Conservation (phyloP, 2,888 invertebrate species). For the Ctena decussata region DNA sequence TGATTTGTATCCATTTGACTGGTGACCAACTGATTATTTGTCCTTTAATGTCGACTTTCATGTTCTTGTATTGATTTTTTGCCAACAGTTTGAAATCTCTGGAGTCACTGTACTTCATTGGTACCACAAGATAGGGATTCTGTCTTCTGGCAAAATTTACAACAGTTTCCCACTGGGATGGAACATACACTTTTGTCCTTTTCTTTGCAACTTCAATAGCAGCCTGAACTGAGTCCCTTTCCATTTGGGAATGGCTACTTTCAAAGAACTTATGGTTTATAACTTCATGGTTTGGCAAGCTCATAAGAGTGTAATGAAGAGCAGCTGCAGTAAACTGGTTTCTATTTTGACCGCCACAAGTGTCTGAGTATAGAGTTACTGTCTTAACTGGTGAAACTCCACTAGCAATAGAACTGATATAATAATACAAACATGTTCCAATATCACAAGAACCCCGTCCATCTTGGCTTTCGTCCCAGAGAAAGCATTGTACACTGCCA, state of each 20-base stretch:
- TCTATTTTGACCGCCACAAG: conserved; percentile 38
- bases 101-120: too few relatives aligned
- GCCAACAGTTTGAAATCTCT: too few relatives aligned
- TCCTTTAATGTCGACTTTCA: too few relatives aligned
- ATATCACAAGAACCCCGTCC: conserved; percentile 39
- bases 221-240: conserved; percentile 35
- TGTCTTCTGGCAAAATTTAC: too few relatives aligned
- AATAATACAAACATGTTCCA: conserved; percentile 22
- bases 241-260: conserved; percentile 38
- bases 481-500: conserved; percentile 18
- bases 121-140: too few relatives aligned
- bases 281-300: conserved; percentile 3
- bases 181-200: too few relatives aligned
- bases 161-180: too few relatives aligned
- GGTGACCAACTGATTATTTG: too few relatives aligned
- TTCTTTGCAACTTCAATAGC: conserved; percentile 32
- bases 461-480: conserved; percentile 41
- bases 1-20: too few relatives aligned
- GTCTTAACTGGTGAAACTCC: conserved; percentile 24
- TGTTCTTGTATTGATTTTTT: too few relatives aligned
- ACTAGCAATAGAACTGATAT: conserved; percentile 19
- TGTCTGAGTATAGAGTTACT: conserved; percentile 37
- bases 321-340: conserved; percentile 36
- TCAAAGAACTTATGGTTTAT: conserved; percentile 45
- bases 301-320: conserved; percentile 18